Base-by-base conservation (phyloP, 2,888 invertebrate genomes). In the Xanthia togata region DNA sequence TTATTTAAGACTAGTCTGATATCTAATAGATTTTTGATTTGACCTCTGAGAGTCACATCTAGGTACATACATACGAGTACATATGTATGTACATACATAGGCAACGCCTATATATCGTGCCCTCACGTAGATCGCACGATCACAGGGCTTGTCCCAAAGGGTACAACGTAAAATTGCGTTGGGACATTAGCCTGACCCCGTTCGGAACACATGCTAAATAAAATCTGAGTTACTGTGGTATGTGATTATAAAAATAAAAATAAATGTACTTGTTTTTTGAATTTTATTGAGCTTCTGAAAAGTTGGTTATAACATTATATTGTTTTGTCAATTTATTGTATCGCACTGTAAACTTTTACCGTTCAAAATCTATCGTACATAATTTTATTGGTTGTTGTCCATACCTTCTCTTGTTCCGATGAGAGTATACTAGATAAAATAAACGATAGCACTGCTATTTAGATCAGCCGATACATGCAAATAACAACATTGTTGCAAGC, bases 61-160 rank as follows among this genome's bases (percentile, higher is more conserved):
- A 81, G 47, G 63, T 55, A 73, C 26, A 9, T 47, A 71, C n/a
- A 75, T 8, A 57, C 31, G 20, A 20, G 59, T 31, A 72, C 62
- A 70, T 59, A 60, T 38, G 4, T 50, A 50, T 14, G 14, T 77
- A 57, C 11, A 26, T 47, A 71, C 9, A 78, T 8, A 41, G 9
- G 20, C 35, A 47, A 14, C 3, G 53, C 53, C 17, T 67, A 74
- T 75, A 78, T 76, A 63, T 70, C 70, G 69, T 67, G 67, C 79
- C 84, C 76, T 83, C 88, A 88, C 91, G 88, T 91, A 91, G 84
- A 89, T 90, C 86, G 90, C 78, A 85, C 87, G 90, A 89, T 91
- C 90, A 84, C 90, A 86, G 79, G 86, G 65, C 60, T 41, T 0
- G 23, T 88, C 91, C 90, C 90, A 41, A 31, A 85, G 90, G 92